phyloP scores from a whole-genome alignment of 1,140 invertebrate species.

The Sipha flava region DNA sequence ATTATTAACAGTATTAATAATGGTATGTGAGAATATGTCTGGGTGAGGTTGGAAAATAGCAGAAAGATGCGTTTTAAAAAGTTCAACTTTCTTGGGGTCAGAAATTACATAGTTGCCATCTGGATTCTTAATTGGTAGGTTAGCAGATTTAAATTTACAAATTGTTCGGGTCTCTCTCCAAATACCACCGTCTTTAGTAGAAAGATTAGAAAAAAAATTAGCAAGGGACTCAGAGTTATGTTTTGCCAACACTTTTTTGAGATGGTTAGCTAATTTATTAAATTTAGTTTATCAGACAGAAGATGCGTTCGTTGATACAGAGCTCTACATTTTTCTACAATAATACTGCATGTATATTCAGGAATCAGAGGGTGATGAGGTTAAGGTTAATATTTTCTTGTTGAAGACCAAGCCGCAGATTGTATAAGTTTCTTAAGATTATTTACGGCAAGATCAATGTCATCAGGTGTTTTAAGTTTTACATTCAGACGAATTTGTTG shows the following conservation, averaged over 20 bases:
- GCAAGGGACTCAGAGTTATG: neutral
- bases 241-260: neutral
- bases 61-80: too few relatives aligned
- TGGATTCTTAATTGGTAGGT: conserved; percentile 32
- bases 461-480: neutral
- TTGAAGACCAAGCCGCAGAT: neutral
- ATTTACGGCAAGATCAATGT: neutral
- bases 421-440: neutral
- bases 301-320: neutral
- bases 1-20: neutral
- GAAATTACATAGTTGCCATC: conserved; percentile 32
- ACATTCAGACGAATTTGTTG: neutral
- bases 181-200: neutral
- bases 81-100: conserved; percentile 31
- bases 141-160: conserved; percentile 24
- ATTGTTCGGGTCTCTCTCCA: conserved; percentile 35
- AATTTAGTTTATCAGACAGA: neutral
- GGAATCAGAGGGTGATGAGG: too few relatives aligned
- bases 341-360: neutral
- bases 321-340: neutral
- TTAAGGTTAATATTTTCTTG: too few relatives aligned
- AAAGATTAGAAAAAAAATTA: neutral
- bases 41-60: too few relatives aligned
- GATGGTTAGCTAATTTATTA: neutral
- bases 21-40: neutral